A percentile compares a stretch with the other conserved stretches of the same genome.
Evolutionary conservation across 1,140 invertebrate genomes (phyloP).

Genomic region (Pantala flavescens): DNA sequence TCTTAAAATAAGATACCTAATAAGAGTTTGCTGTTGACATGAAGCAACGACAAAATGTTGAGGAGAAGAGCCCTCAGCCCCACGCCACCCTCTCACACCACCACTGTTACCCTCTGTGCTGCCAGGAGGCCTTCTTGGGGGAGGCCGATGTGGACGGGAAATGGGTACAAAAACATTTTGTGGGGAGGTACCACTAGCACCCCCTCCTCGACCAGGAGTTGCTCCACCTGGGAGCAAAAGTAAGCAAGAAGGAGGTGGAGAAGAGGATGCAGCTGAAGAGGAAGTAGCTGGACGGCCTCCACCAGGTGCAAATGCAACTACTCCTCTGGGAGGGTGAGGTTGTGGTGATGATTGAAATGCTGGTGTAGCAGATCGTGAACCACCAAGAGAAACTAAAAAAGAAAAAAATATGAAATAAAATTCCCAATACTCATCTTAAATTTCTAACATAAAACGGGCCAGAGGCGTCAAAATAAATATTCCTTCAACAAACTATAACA

Average conservation of each 20-base stretch:
- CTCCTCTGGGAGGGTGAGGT: neutral
- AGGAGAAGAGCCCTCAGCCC: neutral
- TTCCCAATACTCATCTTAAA: no score
- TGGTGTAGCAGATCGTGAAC: slow-evolving; percentile 79
- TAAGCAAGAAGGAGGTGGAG: slow-evolving; percentile 56
- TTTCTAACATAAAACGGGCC: no score
- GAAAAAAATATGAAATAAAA: no score
- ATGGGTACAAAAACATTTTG: slow-evolving; percentile 83
- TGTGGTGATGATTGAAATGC: slow-evolving; percentile 41
- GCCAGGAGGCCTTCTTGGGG: neutral
- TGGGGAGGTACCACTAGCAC: slow-evolving; percentile 43
- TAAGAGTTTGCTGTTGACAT: slow-evolving; percentile 44
- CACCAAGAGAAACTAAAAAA: slow-evolving; percentile 74
- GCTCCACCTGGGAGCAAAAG: slow-evolving; percentile 53
- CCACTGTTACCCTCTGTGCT: neutral
- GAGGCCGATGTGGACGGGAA: slow-evolving; percentile 40
- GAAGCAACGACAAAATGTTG: slow-evolving; percentile 36
- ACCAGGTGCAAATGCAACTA: neutral
- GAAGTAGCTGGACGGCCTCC: neutral
- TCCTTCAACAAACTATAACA: no score
- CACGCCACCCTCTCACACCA: neutral
- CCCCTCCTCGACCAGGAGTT: slow-evolving; percentile 40
- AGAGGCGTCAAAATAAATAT: no score
- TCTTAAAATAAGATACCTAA: slow-evolving; percentile 38
- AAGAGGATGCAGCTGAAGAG: slow-evolving; percentile 37